Percentiles rank a stretch among this genome's conserved stretches.
These are phyloP conservation scores for Lagorchestes hirsutus DNA, from an alignment of 2,797 vertebrate species.

Conservation along the genomic window DNA sequence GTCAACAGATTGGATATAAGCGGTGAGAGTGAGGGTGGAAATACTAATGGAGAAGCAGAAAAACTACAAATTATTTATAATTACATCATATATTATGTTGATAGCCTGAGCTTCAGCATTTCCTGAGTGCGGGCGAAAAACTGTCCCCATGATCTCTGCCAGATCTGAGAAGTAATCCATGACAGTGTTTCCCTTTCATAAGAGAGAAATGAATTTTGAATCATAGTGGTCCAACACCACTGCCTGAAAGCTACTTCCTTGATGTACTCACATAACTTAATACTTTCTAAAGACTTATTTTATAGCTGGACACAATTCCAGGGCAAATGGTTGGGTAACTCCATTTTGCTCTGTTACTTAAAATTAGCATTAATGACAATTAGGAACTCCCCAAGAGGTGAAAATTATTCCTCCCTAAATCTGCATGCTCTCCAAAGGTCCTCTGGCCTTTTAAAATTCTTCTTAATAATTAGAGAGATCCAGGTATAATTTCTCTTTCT, in stretches of 20 bases:
- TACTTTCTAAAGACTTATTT: neutral
- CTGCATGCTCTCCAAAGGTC: neutral
- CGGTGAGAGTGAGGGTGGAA: neutral
- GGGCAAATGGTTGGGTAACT: neutral
- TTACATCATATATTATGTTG: neutral
- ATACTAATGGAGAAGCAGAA: neutral
- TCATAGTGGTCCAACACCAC: neutral
- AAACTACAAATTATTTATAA: neutral
- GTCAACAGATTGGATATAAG: neutral
- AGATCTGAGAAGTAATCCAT: neutral
- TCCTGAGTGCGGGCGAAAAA: neutral
- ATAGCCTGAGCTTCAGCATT: neutral
- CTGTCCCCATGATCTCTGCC: neutral
- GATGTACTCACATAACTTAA: neutral
- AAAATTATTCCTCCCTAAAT: constrained; percentile 24
- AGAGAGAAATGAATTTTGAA: neutral
- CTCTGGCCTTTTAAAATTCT: constrained; percentile 16
- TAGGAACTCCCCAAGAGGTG: neutral
- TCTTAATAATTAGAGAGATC: constrained; percentile 23
- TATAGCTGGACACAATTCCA: neutral
- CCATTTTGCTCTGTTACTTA: neutral
- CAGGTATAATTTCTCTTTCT: constrained; percentile 27
- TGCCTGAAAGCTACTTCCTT: neutral
- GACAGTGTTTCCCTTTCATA: neutral
- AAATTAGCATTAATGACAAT: neutral